Conservation (phyloP, 2,113 vertebrate species). For the Ahaetulla prasina region DNA sequence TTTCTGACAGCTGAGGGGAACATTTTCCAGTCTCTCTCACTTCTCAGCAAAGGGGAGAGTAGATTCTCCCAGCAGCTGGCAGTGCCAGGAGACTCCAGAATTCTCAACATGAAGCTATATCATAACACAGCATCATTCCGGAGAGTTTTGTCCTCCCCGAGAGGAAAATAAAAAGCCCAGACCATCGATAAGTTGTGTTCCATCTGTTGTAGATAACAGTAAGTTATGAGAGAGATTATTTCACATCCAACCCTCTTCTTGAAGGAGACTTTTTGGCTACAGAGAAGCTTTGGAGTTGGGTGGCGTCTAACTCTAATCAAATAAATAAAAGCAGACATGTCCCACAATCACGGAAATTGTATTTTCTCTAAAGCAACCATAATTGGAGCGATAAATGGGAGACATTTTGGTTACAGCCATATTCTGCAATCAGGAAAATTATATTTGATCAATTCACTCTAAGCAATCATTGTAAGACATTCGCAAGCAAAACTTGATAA, state of each 20-base stretch:
- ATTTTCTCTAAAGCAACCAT: not conserved
- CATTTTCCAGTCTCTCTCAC: not conserved
- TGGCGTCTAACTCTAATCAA: not conserved
- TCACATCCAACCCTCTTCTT: not conserved
- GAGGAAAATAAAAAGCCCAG: not conserved
- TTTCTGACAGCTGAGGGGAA: not conserved
- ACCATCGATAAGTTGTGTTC: not conserved
- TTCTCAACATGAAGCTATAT: not conserved
- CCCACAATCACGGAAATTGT: not conserved
- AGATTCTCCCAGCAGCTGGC: not conserved
- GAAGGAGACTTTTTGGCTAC: not conserved
- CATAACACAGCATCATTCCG: not conserved
- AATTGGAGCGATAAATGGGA: not conserved
- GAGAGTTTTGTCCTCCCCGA: not conserved
- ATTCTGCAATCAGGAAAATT: not conserved
- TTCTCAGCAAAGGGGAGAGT: not conserved
- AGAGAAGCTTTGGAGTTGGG: not conserved
- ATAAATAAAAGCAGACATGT: not conserved
- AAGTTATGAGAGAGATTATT: not conserved
- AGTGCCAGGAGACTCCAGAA: not conserved
- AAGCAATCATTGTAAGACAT: not conserved
- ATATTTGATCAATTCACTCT: not conserved
- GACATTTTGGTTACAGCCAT: not conserved
- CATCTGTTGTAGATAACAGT: not conserved
- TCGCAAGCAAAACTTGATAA: not conserved